Evolutionary conservation across 2,113 vertebrate species (phyloP), one percentile per base, ranked within the genome.

Genomic region (Albula goreensis): DNA sequence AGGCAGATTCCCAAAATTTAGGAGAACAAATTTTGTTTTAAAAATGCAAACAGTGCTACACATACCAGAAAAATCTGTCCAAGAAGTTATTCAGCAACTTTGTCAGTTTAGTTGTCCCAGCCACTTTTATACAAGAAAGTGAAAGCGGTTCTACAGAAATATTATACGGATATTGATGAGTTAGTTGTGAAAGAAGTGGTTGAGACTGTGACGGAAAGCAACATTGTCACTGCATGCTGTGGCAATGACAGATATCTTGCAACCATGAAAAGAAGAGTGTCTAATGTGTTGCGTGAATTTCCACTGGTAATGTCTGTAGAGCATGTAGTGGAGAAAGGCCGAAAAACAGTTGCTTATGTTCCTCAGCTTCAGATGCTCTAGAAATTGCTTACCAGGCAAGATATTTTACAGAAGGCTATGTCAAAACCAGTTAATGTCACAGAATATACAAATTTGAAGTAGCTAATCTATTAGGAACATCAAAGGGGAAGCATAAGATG

Each of bases 261-360:
- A 51, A 84, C 63, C 7, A 51, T 15, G 1, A 78, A 86, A 74
- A 82, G 50, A 49, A 82, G 80, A 57, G 85, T 25, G 82, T 17
- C 80, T 1, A 56, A 86, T 81, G 85, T 74, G n/a, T 53, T 53
- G 60, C 22, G 50, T 41, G 8, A 82, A 56, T 82, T 82, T 86
- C 80, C 80, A 82, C 41, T 86, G 80, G 80, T 82, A 56, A 86
- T 82, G 63, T 15, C 80, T 22, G n/a, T 86, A 66, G 85, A 86
- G 25, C 49, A 86, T 86, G 60, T 86, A 48, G 85, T 86, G 57
- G 57, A 83, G 41, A 83, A 83, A 49, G 56, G 60, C 11, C 17
- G 19, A 7, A 83, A 83, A 74, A 19, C 83, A 50, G 57, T 83
- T 50, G 83, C 60, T 7, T 83, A 83, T 83, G 83, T 83, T 50